Evolutionary conservation across 2,113 vertebrate genomes (phyloP).

Genomic region (Echinops telfairi): DNA sequence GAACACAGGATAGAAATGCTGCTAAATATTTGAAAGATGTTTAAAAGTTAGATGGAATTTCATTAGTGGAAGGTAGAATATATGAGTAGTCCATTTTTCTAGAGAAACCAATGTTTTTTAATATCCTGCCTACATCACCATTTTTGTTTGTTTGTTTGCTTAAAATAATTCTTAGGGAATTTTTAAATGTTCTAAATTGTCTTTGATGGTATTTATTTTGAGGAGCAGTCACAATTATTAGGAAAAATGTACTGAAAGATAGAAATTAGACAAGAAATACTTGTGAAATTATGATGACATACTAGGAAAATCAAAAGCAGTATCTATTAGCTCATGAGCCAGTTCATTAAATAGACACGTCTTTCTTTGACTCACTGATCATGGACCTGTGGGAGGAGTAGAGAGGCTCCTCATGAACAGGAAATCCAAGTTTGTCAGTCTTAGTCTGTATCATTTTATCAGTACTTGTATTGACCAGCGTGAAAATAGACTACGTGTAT

Average conservation of each 20-base stretch:
- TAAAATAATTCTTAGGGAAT: neutral
- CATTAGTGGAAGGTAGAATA: neutral
- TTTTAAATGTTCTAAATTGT: neutral
- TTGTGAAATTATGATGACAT: conserved; percentile 18
- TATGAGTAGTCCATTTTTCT: neutral
- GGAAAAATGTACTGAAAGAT: neutral
- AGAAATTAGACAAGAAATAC: neutral
- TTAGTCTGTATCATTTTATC: conserved; percentile 12
- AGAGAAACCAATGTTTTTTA: conserved; percentile 8
- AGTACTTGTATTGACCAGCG: no score
- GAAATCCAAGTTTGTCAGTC: neutral
- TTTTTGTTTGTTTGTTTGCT: neutral
- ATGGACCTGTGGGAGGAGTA: neutral
- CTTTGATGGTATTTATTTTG: conserved; percentile 29
- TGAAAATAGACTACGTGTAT: conserved; percentile 30
- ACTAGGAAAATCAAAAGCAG: conserved; percentile 11
- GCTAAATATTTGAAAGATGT: conserved; percentile 46
- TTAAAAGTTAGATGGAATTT: neutral
- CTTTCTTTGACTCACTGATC: neutral
- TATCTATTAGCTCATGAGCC: neutral
- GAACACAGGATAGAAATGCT: neutral
- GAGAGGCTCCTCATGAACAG: neutral
- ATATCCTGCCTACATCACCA: neutral
- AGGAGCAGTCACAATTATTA: neutral
- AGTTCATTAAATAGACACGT: neutral